These are phyloP conservation scores for Meriones unguiculatus DNA, from an alignment of 2,113 vertebrate genomes.

Conservation along the genomic window DNA sequence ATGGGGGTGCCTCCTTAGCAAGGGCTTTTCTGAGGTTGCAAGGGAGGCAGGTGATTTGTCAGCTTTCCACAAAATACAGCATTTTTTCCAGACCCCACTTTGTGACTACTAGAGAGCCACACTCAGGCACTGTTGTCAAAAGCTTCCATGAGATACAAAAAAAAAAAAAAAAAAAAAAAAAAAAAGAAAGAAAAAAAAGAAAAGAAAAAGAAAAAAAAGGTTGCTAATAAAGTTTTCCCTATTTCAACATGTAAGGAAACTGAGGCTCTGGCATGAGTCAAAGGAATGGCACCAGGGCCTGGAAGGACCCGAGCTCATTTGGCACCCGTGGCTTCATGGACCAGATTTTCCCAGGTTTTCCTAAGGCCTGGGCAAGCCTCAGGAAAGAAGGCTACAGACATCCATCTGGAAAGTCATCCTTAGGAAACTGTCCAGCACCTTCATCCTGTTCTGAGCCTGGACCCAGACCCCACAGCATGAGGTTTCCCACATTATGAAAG, in stretches of 20 bases:
- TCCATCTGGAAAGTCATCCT: neutral
- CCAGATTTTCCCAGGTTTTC: neutral
- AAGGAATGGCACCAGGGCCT: neutral
- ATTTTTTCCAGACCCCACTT: neutral
- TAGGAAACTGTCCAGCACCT: neutral
- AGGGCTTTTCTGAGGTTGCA: neutral
- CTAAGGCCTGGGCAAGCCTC: neutral
- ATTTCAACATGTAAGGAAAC: slow-evolving; percentile 25
- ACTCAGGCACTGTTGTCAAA: neutral
- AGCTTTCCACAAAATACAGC: neutral
- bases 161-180: neutral
- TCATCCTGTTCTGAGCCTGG: neutral
- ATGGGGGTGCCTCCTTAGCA: neutral
- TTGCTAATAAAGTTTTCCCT: neutral
- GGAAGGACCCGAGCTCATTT: neutral
- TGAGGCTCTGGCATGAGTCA: neutral
- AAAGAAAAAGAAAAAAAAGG: neutral
- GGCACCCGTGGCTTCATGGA: neutral
- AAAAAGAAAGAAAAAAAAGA: neutral
- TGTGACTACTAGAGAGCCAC: neutral
- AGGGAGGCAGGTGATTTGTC: neutral
- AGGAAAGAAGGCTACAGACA: neutral
- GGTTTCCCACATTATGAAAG: neutral
- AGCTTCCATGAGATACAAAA: neutral
- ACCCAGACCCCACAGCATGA: neutral